phyloP scores from a whole-genome alignment of 37 sponge, comb jelly and placozoan species.

The Ianthella basta region DNA sequence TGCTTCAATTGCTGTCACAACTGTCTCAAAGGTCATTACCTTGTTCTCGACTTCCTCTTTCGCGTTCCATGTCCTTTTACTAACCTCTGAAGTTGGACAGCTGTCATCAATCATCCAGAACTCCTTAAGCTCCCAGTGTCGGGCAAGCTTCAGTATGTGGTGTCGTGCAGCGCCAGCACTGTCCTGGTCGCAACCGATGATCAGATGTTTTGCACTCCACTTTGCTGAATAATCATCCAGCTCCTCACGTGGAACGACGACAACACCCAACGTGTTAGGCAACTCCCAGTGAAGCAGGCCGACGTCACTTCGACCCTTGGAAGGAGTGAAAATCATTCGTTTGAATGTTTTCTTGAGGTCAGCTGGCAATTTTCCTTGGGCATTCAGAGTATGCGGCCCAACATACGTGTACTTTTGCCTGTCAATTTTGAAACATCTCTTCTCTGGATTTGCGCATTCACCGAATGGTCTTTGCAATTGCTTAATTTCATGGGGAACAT shows the following conservation, averaged over 20 bases:
- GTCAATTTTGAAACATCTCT: too few relatives aligned
- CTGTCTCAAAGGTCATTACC: too few relatives aligned
- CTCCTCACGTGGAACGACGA: neutral
- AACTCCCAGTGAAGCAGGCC: neutral
- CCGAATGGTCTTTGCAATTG: too few relatives aligned
- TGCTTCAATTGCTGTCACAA: too few relatives aligned
- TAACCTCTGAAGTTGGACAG: neutral
- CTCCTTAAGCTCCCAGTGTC: neutral
- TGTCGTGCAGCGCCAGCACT: neutral
- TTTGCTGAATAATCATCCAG: neutral
- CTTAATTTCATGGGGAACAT: too few relatives aligned
- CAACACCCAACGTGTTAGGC: neutral
- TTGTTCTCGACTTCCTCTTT: too few relatives aligned
- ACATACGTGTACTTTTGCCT: too few relatives aligned
- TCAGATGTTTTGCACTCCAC: neutral
- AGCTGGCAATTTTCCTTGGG: too few relatives aligned
- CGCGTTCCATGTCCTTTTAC: neutral
- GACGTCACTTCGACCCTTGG: neutral
- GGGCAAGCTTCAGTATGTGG: neutral
- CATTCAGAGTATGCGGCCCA: too few relatives aligned
- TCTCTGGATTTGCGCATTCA: too few relatives aligned
- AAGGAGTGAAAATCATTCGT: neutral
- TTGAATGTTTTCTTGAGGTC: too few relatives aligned
- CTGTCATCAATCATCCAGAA: slow-evolving; percentile 14
- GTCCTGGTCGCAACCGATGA: neutral